These are phyloP conservation scores for Drosophila seguyi DNA, from an alignment of 1,140 invertebrate species.

Conservation along the genomic window DNA sequence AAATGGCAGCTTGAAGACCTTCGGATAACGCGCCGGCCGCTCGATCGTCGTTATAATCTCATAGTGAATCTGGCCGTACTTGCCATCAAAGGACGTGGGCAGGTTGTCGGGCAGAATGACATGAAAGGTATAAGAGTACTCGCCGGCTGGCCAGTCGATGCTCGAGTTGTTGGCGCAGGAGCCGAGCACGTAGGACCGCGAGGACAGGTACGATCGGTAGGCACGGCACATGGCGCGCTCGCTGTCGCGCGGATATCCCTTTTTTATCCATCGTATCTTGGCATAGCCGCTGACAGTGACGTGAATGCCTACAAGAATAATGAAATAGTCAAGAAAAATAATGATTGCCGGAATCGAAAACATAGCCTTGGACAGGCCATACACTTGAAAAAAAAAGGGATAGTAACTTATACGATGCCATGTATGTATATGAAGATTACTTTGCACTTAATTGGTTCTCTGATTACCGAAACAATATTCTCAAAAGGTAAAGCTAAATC, in stretches of 20 bases:
- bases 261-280: slow-evolving; percentile 85
- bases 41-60: slow-evolving; percentile 90
- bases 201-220: slow-evolving; percentile 82
- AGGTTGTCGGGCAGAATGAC: slow-evolving; percentile 87
- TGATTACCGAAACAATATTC: background rate
- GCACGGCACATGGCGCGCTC: slow-evolving; percentile 83
- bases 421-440: too few relatives aligned
- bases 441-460: background rate
- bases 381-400: too few relatives aligned
- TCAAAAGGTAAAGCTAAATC: too few relatives aligned
- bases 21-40: slow-evolving; percentile 91
- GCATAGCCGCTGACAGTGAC: slow-evolving; percentile 84
- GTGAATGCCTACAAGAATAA: slow-evolving; percentile 66
- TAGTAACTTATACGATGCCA: too few relatives aligned
- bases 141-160: slow-evolving; percentile 86
- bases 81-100: slow-evolving; percentile 91
- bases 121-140: slow-evolving; percentile 88
- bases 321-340: background rate
- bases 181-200: slow-evolving; percentile 81
- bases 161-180: slow-evolving; percentile 75
- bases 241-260: slow-evolving; percentile 84
- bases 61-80: slow-evolving; percentile 90
- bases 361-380: too few relatives aligned
- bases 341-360: background rate
- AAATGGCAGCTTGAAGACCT: slow-evolving; percentile 90